Conservation (phyloP, 2,888 invertebrate species). For the Trilocha varians region DNA sequence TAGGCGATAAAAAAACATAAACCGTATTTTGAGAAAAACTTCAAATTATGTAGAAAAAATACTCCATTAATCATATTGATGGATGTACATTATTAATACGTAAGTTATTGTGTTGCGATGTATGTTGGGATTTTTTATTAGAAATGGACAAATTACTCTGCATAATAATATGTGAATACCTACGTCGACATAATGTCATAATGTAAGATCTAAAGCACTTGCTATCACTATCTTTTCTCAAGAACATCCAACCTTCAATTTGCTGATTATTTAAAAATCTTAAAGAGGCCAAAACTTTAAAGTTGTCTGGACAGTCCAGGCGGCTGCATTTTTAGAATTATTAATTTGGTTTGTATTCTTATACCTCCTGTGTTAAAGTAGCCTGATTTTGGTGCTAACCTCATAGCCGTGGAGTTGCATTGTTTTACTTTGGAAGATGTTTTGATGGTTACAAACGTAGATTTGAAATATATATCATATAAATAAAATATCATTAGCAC, state of each 20-base stretch:
- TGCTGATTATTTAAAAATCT: neutral
- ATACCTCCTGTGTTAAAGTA: constrained; percentile 59
- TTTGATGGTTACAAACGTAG: constrained; percentile 42
- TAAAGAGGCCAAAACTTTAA: constrained; percentile 8
- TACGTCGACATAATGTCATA: too few species aligned
- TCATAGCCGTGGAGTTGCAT: too few species aligned
- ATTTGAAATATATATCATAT: too few species aligned
- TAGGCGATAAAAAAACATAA: constrained; percentile 30
- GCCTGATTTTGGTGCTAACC: constrained; percentile 52
- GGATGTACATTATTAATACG: constrained; percentile 45
- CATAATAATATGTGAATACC: too few species aligned
- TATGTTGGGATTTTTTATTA: too few species aligned
- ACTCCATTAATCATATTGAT: constrained; percentile 60
- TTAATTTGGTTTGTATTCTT: constrained; percentile 65
- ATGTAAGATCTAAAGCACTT: too few species aligned
- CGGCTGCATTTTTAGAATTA: constrained; percentile 68
- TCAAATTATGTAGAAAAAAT: constrained; percentile 38
- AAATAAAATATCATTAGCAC: too few species aligned
- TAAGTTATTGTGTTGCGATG: too few species aligned
- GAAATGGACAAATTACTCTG: too few species aligned
- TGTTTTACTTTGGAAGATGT: constrained; percentile 36
- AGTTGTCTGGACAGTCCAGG: constrained; percentile 41
- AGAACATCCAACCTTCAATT: too few species aligned
- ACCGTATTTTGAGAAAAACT: constrained; percentile 22
- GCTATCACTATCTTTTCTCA: too few species aligned